Conservation (phyloP, 2,797 vertebrate species). For the Zenarchopterus dispar region DNA sequence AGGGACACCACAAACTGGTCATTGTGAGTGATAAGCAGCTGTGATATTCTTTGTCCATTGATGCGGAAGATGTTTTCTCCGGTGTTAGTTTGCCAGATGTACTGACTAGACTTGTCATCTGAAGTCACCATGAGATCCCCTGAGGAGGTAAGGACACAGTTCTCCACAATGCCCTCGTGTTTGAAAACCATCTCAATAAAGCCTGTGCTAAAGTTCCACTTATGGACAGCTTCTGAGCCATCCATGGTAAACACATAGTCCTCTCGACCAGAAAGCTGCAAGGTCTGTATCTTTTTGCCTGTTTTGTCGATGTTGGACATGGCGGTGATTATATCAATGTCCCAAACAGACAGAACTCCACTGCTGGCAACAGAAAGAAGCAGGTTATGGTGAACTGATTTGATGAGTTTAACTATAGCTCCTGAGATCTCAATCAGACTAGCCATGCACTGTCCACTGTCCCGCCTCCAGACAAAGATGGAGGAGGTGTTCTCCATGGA, state of each 20-base stretch:
- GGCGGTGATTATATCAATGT: conserved; percentile 99
- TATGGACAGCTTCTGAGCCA: conserved; percentile 95
- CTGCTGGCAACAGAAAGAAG: conserved; percentile 96
- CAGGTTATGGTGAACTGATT: conserved; percentile 96
- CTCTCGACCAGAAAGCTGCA: conserved; percentile 92
- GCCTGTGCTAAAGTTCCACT: conserved; percentile 97
- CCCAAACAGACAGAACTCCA: conserved; percentile 98
- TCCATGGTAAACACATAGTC: conserved; percentile 97
- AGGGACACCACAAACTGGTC: conserved; percentile 99
- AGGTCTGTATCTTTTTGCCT: conserved; percentile 92
- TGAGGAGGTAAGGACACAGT: conserved; percentile 94
- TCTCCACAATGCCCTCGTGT: conserved; percentile 95
- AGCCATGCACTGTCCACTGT: conserved; percentile 98
- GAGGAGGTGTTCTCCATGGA: conserved; percentile 99
- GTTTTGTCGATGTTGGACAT: conserved; percentile 99
- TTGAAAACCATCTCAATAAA: conserved; percentile 98
- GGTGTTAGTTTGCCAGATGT: conserved; percentile 94
- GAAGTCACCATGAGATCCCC: conserved; percentile 97
- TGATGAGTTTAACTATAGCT: conserved; percentile 96
- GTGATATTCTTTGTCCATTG: conserved; percentile 94
- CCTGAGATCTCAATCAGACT: conserved; percentile 98
- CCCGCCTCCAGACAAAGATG: conserved; percentile 98
- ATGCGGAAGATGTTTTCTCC: conserved; percentile 98
- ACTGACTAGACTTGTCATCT: conserved; percentile 96
- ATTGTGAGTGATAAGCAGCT: conserved; percentile 97